Base-by-base conservation (phyloP, 2,888 invertebrate genomes). In the Andricus curvator region DNA sequence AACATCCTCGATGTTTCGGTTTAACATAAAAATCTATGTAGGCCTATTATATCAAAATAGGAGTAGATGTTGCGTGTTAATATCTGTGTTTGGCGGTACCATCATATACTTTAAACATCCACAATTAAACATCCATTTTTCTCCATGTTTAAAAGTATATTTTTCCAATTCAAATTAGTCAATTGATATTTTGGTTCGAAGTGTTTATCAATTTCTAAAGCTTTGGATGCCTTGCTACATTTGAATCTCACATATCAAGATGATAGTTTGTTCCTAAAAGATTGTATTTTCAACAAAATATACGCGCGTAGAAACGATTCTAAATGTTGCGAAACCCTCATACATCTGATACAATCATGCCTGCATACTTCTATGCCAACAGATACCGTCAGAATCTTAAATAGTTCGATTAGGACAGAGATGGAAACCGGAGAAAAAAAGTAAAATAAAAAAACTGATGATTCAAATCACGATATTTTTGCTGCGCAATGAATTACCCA, bases 401-500 rank as follows among this genome's bases (percentile, higher is more conserved):
- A 62, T 77, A 77, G 64, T 64, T 65, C 41, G 64, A 64, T 77
- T 77, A 65, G 62, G 41, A 48, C 44, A 48, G n/a, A 78, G 11
- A 33, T 51, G 48, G n/a, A 33, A 78, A 33, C 3, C 13, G 6
- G 8, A 67, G 29, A 81, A 41, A 65, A 78, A 78, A 20, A 33
- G 25, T n/a, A 4, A 5, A 15, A 62, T 25, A 11, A 22, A 15
- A 25, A 62, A 62, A 62, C 62, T 62, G 25, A 62, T 29, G 13
- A 60, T 74, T 83, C 77, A 67, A 81, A 83, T 81, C 65, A 81
- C 70, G 78, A 83, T 86, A 86, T 85, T 86, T 86, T 86, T 84
- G 84, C 85, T 86, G 86, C 83, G 84, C 86, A 84, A 86, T 85
- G 84, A 82, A 84, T 81, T 74, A 81, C 82, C 78, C 81, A 78